Evolutionary conservation across 2,888 invertebrate species (phyloP), one percentile per base, ranked within the genome.

Genomic region (Tetranychus truncatus): DNA sequence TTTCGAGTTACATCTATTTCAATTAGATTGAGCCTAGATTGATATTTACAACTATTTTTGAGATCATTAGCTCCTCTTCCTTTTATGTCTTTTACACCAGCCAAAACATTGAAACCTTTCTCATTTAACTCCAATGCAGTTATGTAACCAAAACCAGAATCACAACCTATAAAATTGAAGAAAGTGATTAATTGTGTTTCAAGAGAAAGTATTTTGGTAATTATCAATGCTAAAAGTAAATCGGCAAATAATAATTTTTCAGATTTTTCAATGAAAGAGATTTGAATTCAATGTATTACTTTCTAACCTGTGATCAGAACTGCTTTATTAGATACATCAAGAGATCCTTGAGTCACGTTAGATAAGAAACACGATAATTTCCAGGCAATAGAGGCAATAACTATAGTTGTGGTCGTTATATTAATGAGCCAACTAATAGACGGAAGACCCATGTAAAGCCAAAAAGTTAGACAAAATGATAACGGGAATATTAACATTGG

Each of bases 291-390:
- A 55, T 65, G 6, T 1, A 18, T 21, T 73, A 66, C 8, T 74
- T 2, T 44, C 34, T 66, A 24, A 74, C 74, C 74, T 34, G 74
- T 74, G 6, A 74, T 66, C 6, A 74, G 34, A 15, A 74, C 74
- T 9, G 74, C 8, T 66, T 74, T 74, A 55, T 65, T 65, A 1
- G 44, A 34, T 21, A 44, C 15, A 9, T 65, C 45, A 66, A 74
- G 44, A 9, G 65, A 18, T 8, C n/a, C 34, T 74, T 74, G 69
- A 21, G 34, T 24, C 20, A 24, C 20, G 11, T 69, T 69, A 21
- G 69, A 20, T 11, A 69, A 11, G 11, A 69, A 24, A 18, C n/a
- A 69, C 1, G 69, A 69, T 69, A 24, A 24, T 69, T 69, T 69
- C 69, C 69, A 69, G 21, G 69, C 69, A 69, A 21, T 20, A 21